Conservation (phyloP, 2,113 vertebrate species). For the Ictidomys tridecemlineatus region DNA sequence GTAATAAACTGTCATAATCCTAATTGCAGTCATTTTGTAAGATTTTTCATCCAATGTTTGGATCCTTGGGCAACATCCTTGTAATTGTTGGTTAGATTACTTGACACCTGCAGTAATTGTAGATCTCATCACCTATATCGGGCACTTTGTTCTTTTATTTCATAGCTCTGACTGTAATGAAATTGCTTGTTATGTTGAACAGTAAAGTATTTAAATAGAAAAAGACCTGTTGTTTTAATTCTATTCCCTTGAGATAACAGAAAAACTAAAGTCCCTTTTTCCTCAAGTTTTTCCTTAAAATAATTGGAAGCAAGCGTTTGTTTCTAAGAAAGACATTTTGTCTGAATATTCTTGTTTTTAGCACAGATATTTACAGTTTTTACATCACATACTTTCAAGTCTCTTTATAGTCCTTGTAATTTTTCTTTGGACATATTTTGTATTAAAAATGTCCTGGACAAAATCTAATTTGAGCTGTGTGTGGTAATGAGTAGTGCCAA, state of each 20-base stretch:
- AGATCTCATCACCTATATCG: background rate
- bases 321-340: background rate
- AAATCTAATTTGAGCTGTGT: background rate
- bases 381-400: background rate
- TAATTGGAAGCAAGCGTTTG: background rate
- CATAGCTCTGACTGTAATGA: background rate
- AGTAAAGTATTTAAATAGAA: constrained; percentile 5
- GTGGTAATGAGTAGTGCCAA: background rate
- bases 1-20: background rate
- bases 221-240: constrained; percentile 45
- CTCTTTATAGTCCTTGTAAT: background rate
- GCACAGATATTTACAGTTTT: background rate
- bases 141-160: background rate
- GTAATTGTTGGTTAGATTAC: background rate
- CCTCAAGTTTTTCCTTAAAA: constrained; percentile 37
- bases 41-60: background rate
- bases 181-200: background rate
- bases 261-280: background rate
- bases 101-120: background rate
- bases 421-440: background rate
- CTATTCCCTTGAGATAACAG: background rate
- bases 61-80: background rate
- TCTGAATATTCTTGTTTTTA: constrained; percentile 29
- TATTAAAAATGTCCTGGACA: constrained; percentile 9
- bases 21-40: background rate